A percentile compares a stretch with the other conserved stretches of the same genome.
These are phyloP conservation scores for Galeopsomyia nigrocyanea DNA, from an alignment of 2,888 invertebrate genomes.

Conservation along the genomic window DNA sequence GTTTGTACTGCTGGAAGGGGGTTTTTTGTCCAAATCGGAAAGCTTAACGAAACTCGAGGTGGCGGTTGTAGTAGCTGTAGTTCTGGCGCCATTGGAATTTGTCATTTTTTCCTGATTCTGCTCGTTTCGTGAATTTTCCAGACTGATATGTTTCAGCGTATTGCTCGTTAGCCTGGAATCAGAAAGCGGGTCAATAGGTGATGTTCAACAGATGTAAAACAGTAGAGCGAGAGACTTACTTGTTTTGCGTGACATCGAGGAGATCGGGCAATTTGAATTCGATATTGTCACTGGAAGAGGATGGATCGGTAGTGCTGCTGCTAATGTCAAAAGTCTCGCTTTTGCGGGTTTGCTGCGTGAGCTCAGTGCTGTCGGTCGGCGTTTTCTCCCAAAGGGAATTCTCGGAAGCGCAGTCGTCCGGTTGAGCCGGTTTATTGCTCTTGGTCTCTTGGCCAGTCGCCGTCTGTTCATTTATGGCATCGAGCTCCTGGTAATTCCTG, in stretches of 20 bases:
- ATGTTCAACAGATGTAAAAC: no score
- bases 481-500: conserved; percentile 58
- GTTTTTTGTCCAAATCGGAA: conserved; percentile 83
- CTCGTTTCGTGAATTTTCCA: no score
- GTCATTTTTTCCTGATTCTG: conserved; percentile 26
- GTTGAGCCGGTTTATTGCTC: conserved; percentile 27
- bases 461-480: conserved; percentile 44
- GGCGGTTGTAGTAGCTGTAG: conserved; percentile 57
- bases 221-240: conserved; percentile 2
- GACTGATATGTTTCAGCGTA: no score
- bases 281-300: conserved; percentile 61
- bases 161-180: no score
- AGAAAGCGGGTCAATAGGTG: no score
- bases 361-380: conserved; percentile 61
- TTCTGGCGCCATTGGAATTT: conserved; percentile 41
- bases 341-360: conserved; percentile 60
- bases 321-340: conserved; percentile 66
- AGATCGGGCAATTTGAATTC: conserved; percentile 61
- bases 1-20: conserved; percentile 67
- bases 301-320: conserved; percentile 63
- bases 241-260: conserved; percentile 52
- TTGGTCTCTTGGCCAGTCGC: conserved; percentile 17
- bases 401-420: conserved; percentile 59
- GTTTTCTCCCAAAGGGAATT: conserved; percentile 64
- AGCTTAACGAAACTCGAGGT: conserved; percentile 76